Conservation (phyloP, 2,797 vertebrate species). For the Chelon labrosus region DNA sequence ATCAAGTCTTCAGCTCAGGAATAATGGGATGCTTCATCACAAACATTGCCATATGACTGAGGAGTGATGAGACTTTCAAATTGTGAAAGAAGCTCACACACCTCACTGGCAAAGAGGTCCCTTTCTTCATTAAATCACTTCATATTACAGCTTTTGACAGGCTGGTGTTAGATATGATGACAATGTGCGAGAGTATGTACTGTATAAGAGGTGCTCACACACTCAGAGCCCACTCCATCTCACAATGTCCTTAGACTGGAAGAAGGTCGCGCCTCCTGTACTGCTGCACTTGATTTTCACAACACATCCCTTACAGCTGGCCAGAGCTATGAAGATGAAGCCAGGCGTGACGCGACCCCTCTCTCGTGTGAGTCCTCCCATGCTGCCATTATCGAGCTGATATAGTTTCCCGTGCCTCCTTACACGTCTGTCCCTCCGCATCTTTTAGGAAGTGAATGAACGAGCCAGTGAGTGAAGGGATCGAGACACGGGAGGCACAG, state of each 20-base stretch:
- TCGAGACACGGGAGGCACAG: slow-evolving; percentile 45
- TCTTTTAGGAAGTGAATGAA: slow-evolving; percentile 62
- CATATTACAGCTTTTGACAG: slow-evolving; percentile 31
- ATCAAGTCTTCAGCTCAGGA: slow-evolving; percentile 33
- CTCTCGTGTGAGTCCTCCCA: slow-evolving; percentile 27
- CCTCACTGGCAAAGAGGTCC: neutral
- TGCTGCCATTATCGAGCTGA: slow-evolving; percentile 27
- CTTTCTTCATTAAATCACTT: slow-evolving; percentile 48
- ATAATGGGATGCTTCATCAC: slow-evolving; percentile 56
- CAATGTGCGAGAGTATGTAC: slow-evolving; percentile 34
- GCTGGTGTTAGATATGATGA: slow-evolving; percentile 54
- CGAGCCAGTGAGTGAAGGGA: slow-evolving; percentile 56
- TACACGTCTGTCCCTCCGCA: slow-evolving; percentile 33
- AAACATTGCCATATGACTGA: slow-evolving; percentile 31
- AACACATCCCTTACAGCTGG: slow-evolving; percentile 55
- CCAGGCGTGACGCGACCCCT: slow-evolving; percentile 43
- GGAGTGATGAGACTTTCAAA: slow-evolving; percentile 53
- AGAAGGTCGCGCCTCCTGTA: slow-evolving; percentile 57
- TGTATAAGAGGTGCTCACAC: slow-evolving; percentile 44
- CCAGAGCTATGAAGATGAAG: slow-evolving; percentile 49
- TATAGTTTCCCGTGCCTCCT: slow-evolving; percentile 11
- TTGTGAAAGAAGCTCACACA: slow-evolving; percentile 12
- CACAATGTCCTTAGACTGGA: slow-evolving; percentile 41
- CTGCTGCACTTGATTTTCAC: slow-evolving; percentile 40
- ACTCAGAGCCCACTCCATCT: slow-evolving; percentile 38